Conservation (phyloP, 2,797 vertebrate genomes). For the Gobio occitaniae region DNA sequence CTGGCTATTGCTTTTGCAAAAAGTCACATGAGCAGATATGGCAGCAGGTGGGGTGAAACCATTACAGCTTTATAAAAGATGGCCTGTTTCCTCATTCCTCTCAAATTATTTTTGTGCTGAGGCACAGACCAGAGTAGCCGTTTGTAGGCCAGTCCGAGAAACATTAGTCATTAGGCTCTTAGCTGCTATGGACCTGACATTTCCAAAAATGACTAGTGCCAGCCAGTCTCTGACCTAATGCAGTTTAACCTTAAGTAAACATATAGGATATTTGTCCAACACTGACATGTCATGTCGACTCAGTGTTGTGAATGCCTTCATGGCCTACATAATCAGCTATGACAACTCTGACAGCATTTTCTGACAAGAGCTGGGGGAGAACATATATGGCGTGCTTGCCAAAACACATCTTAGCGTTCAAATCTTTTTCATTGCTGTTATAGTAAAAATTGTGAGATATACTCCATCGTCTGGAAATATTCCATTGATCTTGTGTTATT, state of each 20-base stretch:
- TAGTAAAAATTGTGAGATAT: slow-evolving; percentile 22
- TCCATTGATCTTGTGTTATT: slow-evolving; percentile 14
- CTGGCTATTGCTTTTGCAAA: slow-evolving; percentile 6
- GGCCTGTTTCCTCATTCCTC: slow-evolving; percentile 17
- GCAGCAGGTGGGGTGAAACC: slow-evolving; percentile 23
- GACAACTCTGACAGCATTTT: slow-evolving; percentile 53
- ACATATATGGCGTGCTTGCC: slow-evolving; percentile 44
- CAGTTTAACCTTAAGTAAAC: slow-evolving; percentile 58
- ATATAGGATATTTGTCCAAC: slow-evolving; percentile 56
- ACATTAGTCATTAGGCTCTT: slow-evolving; percentile 26
- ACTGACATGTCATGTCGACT: slow-evolving; percentile 47
- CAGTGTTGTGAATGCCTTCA: slow-evolving; percentile 46
- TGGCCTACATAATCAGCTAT: slow-evolving; percentile 50
- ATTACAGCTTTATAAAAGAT: slow-evolving; percentile 20
- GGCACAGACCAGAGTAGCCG: background rate
- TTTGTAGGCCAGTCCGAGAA: slow-evolving; percentile 12
- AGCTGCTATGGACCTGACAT: slow-evolving; percentile 35
- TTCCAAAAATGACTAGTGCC: slow-evolving; percentile 37
- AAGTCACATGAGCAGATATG: background rate
- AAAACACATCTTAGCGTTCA: slow-evolving; percentile 26
- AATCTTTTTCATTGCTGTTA: slow-evolving; percentile 40
- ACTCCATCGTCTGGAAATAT: background rate
- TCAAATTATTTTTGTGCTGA: background rate
- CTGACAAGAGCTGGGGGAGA: slow-evolving; percentile 51
- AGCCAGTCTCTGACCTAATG: slow-evolving; percentile 41